Percentiles rank a stretch among this genome's conserved stretches.
Conservation (phyloP, 2,888 invertebrate species). For the Apotomis betuletana region DNA sequence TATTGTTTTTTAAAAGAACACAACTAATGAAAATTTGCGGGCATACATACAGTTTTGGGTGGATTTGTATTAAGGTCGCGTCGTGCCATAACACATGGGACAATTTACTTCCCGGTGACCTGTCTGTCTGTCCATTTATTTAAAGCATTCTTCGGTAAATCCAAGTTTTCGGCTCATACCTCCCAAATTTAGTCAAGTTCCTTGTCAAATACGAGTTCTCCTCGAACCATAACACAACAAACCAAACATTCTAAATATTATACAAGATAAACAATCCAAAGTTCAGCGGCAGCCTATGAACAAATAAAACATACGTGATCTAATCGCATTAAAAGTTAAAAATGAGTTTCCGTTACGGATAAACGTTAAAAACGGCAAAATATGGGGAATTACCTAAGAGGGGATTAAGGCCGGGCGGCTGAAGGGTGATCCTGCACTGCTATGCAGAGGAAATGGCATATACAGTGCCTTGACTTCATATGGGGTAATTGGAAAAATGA, state of each 20-base stretch:
- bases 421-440: conserved; percentile 63
- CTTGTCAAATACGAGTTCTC: not conserved
- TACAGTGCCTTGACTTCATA: conserved; percentile 9
- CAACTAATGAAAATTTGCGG: no score
- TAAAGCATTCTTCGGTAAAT: no score
- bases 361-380: conserved; percentile 68
- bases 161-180: no score
- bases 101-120: no score
- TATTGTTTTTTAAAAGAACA: no score
- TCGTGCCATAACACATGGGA: no score
- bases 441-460: not conserved
- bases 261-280: conserved; percentile 18
- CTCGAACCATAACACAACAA: not conserved
- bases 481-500: no score
- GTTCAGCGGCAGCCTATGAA: conserved; percentile 10
- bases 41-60: no score
- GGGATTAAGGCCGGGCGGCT: conserved; percentile 70
- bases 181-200: not conserved
- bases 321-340: conserved; percentile 61
- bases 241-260: not conserved
- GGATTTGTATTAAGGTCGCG: no score
- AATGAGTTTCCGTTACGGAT: conserved; percentile 61
- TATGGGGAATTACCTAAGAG: conserved; percentile 70
- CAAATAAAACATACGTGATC: conserved; percentile 41
- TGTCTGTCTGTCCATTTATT: no score